phyloP scores from a whole-genome alignment of 2,113 vertebrate species.

The Coreoperca whiteheadi region DNA sequence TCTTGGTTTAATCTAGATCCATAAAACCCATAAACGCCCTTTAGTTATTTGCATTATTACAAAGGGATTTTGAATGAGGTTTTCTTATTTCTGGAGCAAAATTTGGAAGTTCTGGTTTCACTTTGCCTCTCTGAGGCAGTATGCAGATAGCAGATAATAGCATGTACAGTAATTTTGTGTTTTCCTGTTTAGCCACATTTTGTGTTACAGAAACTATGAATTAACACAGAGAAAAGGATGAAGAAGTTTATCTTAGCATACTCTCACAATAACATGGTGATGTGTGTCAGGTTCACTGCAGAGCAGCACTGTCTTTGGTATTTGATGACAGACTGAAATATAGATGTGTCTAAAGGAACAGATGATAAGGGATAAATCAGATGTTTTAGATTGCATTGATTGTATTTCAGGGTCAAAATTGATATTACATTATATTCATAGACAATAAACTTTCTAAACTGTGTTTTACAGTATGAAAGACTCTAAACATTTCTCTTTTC shows the following conservation, averaged over 20 bases:
- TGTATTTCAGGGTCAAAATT: slow-evolving; percentile 12
- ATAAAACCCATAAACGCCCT: not conserved
- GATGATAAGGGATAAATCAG: slow-evolving; percentile 37
- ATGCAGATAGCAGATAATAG: not conserved
- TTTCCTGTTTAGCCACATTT: slow-evolving; percentile 32
- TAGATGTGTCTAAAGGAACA: slow-evolving; percentile 24
- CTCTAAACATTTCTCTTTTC: slow-evolving; percentile 15
- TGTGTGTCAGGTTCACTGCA: slow-evolving; percentile 22
- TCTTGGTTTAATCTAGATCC: not conserved
- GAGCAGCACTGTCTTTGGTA: slow-evolving; percentile 26
- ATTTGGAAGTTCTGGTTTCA: no score
- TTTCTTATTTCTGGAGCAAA: not conserved
- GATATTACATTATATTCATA: not conserved
- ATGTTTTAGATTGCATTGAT: no score
- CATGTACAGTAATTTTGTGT: not conserved
- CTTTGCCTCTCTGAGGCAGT: no score
- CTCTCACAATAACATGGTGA: slow-evolving; percentile 25
- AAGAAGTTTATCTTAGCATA: slow-evolving; percentile 1
- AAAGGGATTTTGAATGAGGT: not conserved
- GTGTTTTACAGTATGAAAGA: not conserved
- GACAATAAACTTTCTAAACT: slow-evolving; percentile 15
- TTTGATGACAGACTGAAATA: slow-evolving; percentile 32
- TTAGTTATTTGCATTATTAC: not conserved
- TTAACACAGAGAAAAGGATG: slow-evolving; percentile 11
- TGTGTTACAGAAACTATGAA: slow-evolving; percentile 5